These are phyloP conservation scores for Phalacrocorax aristotelis DNA, from an alignment of 2,113 vertebrate species.

Conservation along the genomic window DNA sequence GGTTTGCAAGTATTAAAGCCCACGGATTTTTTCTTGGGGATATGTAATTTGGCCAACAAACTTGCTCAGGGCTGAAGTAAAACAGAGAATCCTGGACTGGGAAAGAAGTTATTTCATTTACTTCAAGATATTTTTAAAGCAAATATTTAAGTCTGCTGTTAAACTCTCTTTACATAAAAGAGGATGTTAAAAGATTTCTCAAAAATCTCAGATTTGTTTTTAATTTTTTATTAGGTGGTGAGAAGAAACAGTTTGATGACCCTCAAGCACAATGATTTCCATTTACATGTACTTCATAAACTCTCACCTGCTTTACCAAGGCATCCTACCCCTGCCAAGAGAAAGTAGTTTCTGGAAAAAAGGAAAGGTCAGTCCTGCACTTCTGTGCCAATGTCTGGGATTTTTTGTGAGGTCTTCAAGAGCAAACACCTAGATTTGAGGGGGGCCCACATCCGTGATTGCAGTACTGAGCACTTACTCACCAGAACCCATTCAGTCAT, in stretches of 20 bases:
- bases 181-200: conserved; percentile 15
- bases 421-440: neutral
- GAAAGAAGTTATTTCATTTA: conserved; percentile 6
- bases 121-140: conserved; percentile 31
- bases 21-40: neutral
- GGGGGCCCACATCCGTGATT: neutral
- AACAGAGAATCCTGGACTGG: neutral
- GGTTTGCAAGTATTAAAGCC: neutral
- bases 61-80: neutral
- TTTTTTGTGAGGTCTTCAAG: neutral
- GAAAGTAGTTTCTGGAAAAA: neutral
- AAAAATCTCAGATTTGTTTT: conserved; percentile 25
- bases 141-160: conserved; percentile 57
- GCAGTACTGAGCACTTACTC: neutral
- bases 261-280: neutral
- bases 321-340: neutral
- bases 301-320: conserved; percentile 1
- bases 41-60: conserved; percentile 15
- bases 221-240: neutral
- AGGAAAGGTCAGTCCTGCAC: neutral
- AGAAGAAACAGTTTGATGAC: conserved; percentile 35
- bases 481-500: neutral
- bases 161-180: conserved; percentile 10
- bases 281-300: conserved; percentile 20
- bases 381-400: neutral